These are phyloP conservation scores for Carassius gibelio DNA, from an alignment of 2,113 vertebrate species.

Conservation along the genomic window DNA sequence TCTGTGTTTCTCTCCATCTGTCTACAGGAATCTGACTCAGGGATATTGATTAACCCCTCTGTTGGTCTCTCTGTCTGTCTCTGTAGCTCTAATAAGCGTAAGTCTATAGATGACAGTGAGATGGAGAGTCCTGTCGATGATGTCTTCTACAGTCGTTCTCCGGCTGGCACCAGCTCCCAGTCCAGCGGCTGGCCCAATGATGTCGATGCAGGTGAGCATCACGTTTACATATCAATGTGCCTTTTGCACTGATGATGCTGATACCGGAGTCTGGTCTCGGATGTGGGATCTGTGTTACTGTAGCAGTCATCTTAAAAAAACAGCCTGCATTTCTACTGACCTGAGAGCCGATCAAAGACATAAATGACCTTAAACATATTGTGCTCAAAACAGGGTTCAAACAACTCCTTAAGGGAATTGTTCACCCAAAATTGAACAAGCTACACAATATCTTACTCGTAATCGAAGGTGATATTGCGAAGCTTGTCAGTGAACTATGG, in stretches of 20 bases:
- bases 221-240: background rate
- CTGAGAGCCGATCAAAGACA: background rate
- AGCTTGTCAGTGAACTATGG: too few species aligned
- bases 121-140: conserved; percentile 95
- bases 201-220: conserved; percentile 85
- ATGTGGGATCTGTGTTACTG: background rate
- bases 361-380: background rate
- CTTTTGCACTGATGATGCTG: conserved; percentile 5
- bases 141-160: conserved; percentile 91
- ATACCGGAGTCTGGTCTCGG: background rate
- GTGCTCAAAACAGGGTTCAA: background rate
- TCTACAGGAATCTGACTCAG: conserved; percentile 34
- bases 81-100: conserved; percentile 89
- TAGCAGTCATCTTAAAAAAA: background rate
- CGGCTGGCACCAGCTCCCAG: conserved; percentile 89
- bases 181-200: conserved; percentile 91
- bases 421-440: too few species aligned
- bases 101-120: conserved; percentile 94
- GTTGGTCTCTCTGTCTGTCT: background rate
- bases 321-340: background rate
- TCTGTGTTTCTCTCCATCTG: conserved; percentile 44
- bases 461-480: too few species aligned
- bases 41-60: conserved; percentile 35
- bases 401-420: too few species aligned
- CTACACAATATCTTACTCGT: too few species aligned